Percentiles rank a stretch among this genome's conserved stretches.
phyloP scores from a whole-genome alignment of 1,140 invertebrate species.

The Aphidius gifuensis region DNA sequence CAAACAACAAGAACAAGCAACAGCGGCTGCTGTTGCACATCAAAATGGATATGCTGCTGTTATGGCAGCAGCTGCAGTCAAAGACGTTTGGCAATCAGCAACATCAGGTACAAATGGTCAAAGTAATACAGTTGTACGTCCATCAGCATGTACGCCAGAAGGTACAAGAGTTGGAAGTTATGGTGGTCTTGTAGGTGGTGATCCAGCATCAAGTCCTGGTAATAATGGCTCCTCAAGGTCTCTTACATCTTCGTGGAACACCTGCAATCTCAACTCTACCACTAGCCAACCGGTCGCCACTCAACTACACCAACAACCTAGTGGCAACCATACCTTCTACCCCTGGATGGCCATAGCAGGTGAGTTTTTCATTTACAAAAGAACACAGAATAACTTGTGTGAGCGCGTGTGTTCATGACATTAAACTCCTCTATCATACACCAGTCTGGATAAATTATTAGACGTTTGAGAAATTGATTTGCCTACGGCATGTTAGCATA shows the following conservation, averaged over 20 bases:
- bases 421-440: slow-evolving; percentile 31
- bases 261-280: slow-evolving; percentile 74
- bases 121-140: slow-evolving; percentile 69
- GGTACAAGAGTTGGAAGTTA: slow-evolving; percentile 66
- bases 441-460: slow-evolving; percentile 39
- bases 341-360: slow-evolving; percentile 98
- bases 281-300: slow-evolving; percentile 73
- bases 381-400: neutral
- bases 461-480: slow-evolving; percentile 16
- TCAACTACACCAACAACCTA: slow-evolving; percentile 82
- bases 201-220: slow-evolving; percentile 72
- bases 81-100: slow-evolving; percentile 67
- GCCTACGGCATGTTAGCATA: no score
- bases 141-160: slow-evolving; percentile 83
- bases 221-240: slow-evolving; percentile 65
- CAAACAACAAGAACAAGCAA: slow-evolving; percentile 66
- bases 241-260: slow-evolving; percentile 72
- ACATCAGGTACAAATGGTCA: slow-evolving; percentile 60
- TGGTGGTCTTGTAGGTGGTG: slow-evolving; percentile 67
- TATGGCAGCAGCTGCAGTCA: slow-evolving; percentile 62
- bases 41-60: slow-evolving; percentile 68
- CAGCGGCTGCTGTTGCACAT: slow-evolving; percentile 61
- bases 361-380: slow-evolving; percentile 58
- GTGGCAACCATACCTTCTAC: slow-evolving; percentile 88
- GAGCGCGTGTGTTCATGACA: no score